A percentile compares a stretch with the other conserved stretches of the same genome.
phyloP scores from a whole-genome alignment of 2,113 vertebrate species.

The Dromiciops gliroides region DNA sequence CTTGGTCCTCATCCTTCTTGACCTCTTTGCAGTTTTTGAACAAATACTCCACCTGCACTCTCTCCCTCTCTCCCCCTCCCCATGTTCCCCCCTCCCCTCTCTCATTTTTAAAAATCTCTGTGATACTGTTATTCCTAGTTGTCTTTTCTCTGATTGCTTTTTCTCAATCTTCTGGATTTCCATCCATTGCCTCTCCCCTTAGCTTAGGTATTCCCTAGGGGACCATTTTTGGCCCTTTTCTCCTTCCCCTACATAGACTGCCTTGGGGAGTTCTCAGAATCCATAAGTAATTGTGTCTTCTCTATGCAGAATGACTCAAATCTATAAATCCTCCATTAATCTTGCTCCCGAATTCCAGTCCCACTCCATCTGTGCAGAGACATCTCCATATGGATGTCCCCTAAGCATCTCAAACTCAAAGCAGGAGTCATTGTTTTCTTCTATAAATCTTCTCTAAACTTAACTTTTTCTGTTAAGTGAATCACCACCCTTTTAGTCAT shows the following conservation, averaged over 20 bases:
- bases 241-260: neutral
- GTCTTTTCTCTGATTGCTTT: neutral
- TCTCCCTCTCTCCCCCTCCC: no score
- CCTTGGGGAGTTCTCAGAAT: neutral
- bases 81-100: no score
- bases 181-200: neutral
- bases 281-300: no score
- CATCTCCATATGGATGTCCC: neutral
- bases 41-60: neutral
- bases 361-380: neutral
- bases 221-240: neutral
- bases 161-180: neutral
- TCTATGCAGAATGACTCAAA: neutral
- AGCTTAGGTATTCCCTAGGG: neutral
- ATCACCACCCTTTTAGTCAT: neutral
- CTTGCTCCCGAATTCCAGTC: neutral
- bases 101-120: no score
- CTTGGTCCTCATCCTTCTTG: no score
- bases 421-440: neutral
- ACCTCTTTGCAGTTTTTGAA: neutral
- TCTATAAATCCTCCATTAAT: neutral
- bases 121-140: neutral
- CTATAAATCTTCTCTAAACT: neutral
- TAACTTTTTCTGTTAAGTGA: neutral
- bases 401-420: neutral